Evolutionary conservation across 2,888 invertebrate genomes (phyloP).

Genomic region (Drosophila nr. fundita): DNA sequence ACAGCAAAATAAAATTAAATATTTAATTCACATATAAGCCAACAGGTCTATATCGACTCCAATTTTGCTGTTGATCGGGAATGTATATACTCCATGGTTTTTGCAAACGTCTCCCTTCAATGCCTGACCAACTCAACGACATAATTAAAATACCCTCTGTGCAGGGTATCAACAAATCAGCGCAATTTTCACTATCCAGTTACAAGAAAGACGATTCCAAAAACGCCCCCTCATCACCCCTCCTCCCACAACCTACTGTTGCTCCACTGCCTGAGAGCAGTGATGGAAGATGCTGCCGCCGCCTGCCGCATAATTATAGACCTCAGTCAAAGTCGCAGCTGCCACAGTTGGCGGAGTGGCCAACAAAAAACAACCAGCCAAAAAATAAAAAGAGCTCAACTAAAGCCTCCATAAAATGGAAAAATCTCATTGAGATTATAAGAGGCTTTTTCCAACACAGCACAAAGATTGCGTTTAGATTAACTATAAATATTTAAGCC

Average conservation of each 20-base stretch:
- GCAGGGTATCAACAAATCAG: slow-evolving; percentile 43
- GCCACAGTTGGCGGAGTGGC: slow-evolving; percentile 30
- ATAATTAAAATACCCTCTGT: neutral
- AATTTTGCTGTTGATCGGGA: neutral
- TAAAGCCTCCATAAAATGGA: slow-evolving; percentile 21
- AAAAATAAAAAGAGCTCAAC: slow-evolving; percentile 31
- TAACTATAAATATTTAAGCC: slow-evolving; percentile 4
- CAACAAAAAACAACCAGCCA: slow-evolving; percentile 18
- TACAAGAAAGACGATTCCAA: slow-evolving; percentile 45
- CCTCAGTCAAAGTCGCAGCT: slow-evolving; percentile 13
- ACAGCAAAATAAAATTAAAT: neutral
- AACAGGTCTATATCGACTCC: neutral
- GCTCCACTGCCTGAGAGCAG: neutral
- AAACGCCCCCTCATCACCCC: neutral
- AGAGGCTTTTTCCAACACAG: slow-evolving; percentile 10
- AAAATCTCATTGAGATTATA: slow-evolving; percentile 24
- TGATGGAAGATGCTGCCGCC: slow-evolving; percentile 17
- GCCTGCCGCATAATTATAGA: slow-evolving; percentile 54
- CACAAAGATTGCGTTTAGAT: slow-evolving; percentile 21
- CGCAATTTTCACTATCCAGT: slow-evolving; percentile 74
- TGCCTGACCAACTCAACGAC: neutral
- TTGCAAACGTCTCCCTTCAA: neutral
- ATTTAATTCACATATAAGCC: neutral
- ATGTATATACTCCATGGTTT: neutral
- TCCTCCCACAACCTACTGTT: neutral